These are phyloP conservation scores for Oscheius onirici DNA, from an alignment of 2,888 invertebrate species.

Conservation along the genomic window DNA sequence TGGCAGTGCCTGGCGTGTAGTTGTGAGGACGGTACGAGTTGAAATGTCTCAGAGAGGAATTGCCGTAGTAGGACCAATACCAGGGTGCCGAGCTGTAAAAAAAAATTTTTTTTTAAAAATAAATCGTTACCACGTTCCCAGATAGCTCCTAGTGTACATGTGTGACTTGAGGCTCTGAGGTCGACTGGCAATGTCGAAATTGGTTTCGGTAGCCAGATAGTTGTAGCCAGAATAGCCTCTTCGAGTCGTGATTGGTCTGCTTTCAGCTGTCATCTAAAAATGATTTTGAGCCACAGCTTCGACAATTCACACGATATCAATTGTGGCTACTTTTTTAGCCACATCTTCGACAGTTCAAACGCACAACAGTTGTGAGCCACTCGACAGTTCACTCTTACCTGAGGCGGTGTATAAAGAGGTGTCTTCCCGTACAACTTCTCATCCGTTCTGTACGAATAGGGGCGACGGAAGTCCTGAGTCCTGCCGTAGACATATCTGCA, in stretches of 20 bases:
- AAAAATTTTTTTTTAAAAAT: background rate
- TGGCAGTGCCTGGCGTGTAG: slow-evolving; percentile 51
- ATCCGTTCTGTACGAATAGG: slow-evolving; percentile 62
- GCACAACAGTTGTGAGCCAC: no score
- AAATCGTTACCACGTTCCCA: slow-evolving; percentile 38
- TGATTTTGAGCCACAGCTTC: no score
- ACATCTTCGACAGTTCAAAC: no score
- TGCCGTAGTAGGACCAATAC: slow-evolving; percentile 63
- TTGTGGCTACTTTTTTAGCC: no score
- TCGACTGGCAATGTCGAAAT: slow-evolving; percentile 65
- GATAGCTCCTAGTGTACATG: slow-evolving; percentile 44
- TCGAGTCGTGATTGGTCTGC: slow-evolving; percentile 55
- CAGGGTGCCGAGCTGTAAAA: slow-evolving; percentile 54
- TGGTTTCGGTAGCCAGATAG: slow-evolving; percentile 61
- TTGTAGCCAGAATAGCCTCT: slow-evolving; percentile 66
- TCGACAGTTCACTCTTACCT: no score
- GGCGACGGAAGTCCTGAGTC: slow-evolving; percentile 64
- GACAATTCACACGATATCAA: no score
- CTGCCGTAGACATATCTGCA: slow-evolving; percentile 69
- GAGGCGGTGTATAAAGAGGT: slow-evolving; percentile 65
- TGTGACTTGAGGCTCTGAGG: slow-evolving; percentile 56
- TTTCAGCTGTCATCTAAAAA: slow-evolving; percentile 52
- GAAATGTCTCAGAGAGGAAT: slow-evolving; percentile 64
- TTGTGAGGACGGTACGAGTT: slow-evolving; percentile 68
- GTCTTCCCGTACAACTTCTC: slow-evolving; percentile 53